phyloP scores from a whole-genome alignment of 92 coral and sea anemone genomes.

The Palythoa heliodiscus region DNA sequence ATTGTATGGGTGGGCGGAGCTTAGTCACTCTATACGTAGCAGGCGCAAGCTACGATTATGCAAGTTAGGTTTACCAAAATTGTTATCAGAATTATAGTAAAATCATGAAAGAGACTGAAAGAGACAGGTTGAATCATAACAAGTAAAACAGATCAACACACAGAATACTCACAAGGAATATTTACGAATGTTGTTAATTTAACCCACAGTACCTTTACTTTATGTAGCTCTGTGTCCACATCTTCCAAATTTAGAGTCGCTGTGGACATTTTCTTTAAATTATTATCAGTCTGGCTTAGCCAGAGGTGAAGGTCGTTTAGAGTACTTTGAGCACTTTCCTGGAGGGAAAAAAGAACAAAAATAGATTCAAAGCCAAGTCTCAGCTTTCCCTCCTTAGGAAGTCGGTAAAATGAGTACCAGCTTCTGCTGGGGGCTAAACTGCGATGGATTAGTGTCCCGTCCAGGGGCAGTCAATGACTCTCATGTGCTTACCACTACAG shows the following conservation, averaged over 20 bases:
- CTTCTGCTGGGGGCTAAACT: too few species aligned
- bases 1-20: too few species aligned
- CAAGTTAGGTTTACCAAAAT: neutral
- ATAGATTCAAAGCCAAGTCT: too few species aligned
- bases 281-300: constrained; percentile 71
- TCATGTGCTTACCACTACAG: too few species aligned
- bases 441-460: too few species aligned
- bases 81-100: neutral
- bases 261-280: constrained; percentile 69
- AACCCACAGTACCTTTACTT: constrained; percentile 64
- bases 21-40: neutral
- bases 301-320: constrained; percentile 80
- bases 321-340: constrained; percentile 85
- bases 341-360: constrained; percentile 2
- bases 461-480: too few species aligned
- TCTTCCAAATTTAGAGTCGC: constrained; percentile 83
- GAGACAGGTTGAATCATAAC: too few species aligned
- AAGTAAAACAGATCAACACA: neutral
- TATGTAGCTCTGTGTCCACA: constrained; percentile 66
- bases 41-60: too few species aligned
- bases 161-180: neutral
- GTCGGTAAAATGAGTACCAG: too few species aligned
- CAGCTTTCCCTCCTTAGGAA: too few species aligned
- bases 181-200: neutral
- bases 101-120: neutral